These are phyloP conservation scores for Actinernus sp. DNA, from an alignment of 92 coral and sea anemone genomes.

Conservation along the genomic window DNA sequence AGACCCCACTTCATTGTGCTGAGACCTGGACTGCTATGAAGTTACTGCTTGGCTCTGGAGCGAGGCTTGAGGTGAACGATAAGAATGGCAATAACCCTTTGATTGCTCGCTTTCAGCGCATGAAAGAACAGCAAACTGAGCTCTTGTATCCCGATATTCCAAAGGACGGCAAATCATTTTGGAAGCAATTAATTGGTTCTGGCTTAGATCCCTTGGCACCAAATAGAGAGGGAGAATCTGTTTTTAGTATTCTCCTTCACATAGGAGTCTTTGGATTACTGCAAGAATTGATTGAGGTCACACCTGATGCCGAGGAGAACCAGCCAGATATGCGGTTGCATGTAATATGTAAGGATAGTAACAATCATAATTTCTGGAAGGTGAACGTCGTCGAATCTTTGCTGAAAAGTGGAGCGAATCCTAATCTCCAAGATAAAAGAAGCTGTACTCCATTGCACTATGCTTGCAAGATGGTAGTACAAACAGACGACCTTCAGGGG, in stretches of 20 bases:
- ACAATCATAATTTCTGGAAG: conserved; percentile 7
- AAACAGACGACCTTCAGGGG: not conserved
- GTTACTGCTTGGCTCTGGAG: conserved; percentile 31
- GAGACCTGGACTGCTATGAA: conserved; percentile 32
- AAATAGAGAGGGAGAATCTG: conserved; percentile 24
- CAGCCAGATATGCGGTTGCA: not conserved
- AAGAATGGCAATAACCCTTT: conserved; percentile 4
- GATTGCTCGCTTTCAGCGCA: not conserved
- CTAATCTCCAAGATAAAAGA: not conserved
- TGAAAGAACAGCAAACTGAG: not conserved
- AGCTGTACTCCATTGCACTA: conserved; percentile 10
- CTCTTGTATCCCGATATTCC: conserved; percentile 17
- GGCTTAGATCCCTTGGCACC: conserved; percentile 24
- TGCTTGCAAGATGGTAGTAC: not conserved
- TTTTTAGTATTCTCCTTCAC: conserved; percentile 11
- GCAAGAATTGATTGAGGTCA: conserved; percentile 1
- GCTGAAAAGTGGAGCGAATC: not conserved
- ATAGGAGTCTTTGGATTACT: conserved; percentile 7
- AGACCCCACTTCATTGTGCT: conserved; percentile 28
- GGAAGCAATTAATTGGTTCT: not conserved
- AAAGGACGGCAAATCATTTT: conserved; percentile 23
- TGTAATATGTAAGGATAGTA: conserved; percentile 9
- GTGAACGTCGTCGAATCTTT: not conserved
- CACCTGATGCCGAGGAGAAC: not conserved
- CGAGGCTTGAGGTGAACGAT: conserved; percentile 9